Evolutionary conservation across 2,113 vertebrate species (phyloP).

Genomic region (Onychorhynchus coronatus): DNA sequence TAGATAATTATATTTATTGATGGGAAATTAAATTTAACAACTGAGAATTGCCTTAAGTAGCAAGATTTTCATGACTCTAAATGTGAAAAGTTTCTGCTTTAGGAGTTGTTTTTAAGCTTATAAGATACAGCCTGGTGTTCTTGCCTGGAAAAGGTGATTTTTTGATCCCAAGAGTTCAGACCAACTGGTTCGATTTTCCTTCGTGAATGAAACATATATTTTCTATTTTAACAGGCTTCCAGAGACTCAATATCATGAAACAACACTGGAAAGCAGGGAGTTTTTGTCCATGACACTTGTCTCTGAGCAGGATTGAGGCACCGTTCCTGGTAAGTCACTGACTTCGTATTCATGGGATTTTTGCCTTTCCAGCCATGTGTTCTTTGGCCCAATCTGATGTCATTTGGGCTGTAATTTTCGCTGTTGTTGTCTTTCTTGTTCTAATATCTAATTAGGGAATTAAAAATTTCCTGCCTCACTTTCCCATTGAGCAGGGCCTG

Average conservation of each 20-base stretch:
- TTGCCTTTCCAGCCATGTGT: neutral
- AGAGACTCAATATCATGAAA: fast-evolving
- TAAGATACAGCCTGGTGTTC: fast-evolving
- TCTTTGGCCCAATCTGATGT: neutral
- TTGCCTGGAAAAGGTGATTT: neutral
- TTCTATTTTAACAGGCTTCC: neutral
- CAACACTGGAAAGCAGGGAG: neutral
- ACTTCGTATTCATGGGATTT: neutral
- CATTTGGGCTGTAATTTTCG: neutral
- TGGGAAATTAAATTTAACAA: conserved; percentile 38
- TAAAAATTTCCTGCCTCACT: neutral
- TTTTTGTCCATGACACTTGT: neutral
- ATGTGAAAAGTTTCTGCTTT: neutral
- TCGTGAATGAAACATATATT: neutral
- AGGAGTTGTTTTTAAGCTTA: neutral
- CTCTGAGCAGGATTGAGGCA: neutral
- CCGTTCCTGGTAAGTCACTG: fast-evolving
- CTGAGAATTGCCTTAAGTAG: neutral
- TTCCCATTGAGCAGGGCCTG: neutral
- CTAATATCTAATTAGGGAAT: neutral
- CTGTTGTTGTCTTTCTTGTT: neutral
- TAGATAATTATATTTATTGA: conserved; percentile 44
- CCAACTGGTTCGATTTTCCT: neutral
- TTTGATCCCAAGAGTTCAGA: neutral
- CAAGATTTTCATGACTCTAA: neutral